Base-by-base conservation (phyloP, 1,140 invertebrate species). In the Frieseomelitta varia region DNA sequence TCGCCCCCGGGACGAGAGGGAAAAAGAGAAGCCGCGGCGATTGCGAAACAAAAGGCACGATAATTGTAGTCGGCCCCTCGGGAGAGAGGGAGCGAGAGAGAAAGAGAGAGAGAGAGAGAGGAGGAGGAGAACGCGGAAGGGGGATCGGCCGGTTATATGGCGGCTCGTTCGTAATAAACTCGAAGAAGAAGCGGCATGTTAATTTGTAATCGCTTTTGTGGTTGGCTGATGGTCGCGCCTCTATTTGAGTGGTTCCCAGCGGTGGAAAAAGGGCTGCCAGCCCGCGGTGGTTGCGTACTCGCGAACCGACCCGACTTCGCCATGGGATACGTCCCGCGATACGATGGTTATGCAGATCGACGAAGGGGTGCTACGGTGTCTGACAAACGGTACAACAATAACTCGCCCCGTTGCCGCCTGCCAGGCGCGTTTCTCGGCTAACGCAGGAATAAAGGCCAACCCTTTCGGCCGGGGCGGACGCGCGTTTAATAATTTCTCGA, bases 31-130 rank as follows among this genome's bases (percentile, higher is more conserved):
- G 24, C 4, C 39, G 47, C 86, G 84, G 88, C 90, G 89, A 92
- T 92, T 83, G 91, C 88, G 91, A 94, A 93, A 94, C 93, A 94
- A 94, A 94, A 92, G 93, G 90, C 91, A 90, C 87, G 92, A 94
- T 95, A 94, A 95, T 94, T 93, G 92, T 91, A 91, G 90, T 81
- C 85, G 69, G 86, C 81, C 89, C 92, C 89, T 55, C 10, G 90
- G 92, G 90, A 90, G 82, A 47, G 39, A 47, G 39, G 39, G 39
- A 47, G 39, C 8, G 39, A 47, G 8, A 47, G 0, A 8, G 39
- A 47, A 6, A 47, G 6, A 47, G 0, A 47, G 39, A 39, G 39
- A 39, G 73, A 17, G 84, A n/a, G 24, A 72, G 72, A 24, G 19
- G 69, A 58, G 15, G n/a, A n/a, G n/a, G n/a, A 11, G 71, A 55